A percentile compares a stretch with the other conserved stretches of the same genome.
Conservation (phyloP, 2,113 vertebrate genomes). For the Pangasianodon hypophthalmus region DNA sequence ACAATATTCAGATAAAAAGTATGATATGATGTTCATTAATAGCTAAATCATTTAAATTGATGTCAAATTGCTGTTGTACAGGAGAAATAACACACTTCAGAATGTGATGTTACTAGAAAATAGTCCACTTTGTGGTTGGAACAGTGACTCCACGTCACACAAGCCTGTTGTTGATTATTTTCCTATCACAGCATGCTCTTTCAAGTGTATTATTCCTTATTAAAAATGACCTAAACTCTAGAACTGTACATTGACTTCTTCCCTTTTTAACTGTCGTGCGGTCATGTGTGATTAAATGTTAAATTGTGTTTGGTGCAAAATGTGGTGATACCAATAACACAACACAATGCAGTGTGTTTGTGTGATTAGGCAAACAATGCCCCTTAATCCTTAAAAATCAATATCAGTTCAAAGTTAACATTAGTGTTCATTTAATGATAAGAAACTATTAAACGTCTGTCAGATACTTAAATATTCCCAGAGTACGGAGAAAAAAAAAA, state of each 20-base stretch:
- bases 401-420: slow-evolving; percentile 25
- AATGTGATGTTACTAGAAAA: not conserved
- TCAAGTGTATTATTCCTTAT: too few relatives aligned
- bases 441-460: slow-evolving; percentile 38
- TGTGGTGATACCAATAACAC: not conserved
- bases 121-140: not conserved
- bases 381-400: slow-evolving; percentile 21
- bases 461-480: slow-evolving; percentile 38
- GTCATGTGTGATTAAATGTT: too few relatives aligned
- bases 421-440: not conserved
- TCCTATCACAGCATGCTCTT: too few relatives aligned
- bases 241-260: too few relatives aligned
- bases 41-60: not conserved
- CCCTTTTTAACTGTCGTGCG: too few relatives aligned
- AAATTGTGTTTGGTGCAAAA: not conserved
- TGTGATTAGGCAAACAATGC: not conserved
- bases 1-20: not conserved
- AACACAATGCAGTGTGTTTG: not conserved
- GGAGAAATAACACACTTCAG: not conserved
- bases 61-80: too few relatives aligned
- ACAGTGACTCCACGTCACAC: not conserved
- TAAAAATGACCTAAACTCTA: too few relatives aligned
- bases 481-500: not conserved
- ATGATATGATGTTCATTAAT: not conserved
- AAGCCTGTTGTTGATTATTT: too few relatives aligned